Base-by-base conservation (phyloP, 64 coral and sea anemone species). In the Platygyra sinensis region DNA sequence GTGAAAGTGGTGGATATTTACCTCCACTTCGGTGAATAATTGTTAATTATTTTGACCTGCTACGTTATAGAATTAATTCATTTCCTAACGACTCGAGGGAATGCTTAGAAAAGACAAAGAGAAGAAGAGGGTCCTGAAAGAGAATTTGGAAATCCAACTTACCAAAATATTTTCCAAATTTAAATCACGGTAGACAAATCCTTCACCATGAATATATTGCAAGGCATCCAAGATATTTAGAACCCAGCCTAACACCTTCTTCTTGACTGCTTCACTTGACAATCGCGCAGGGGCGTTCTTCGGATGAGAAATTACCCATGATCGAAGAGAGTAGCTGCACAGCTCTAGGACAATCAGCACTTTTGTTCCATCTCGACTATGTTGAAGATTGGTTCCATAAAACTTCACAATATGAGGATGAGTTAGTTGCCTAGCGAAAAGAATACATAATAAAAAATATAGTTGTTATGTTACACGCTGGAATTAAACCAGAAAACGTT, bases 121-220 rank as follows among this genome's bases (percentile, higher is more conserved):
- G 3, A 46, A 8, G 42, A 46, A 46, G 42, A 8, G 42, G 42
- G 6, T 46, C 42, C 42, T 46, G 42, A 5, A 6, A 46, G 7
- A 46, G 42, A 5, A 46, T 46, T 8, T 46, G 42, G 3, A 46
- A 46, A 46, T 46, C 42, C 42, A 46, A 46, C 42, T 46, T 8
- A 86, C 83, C 83, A 86, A 24, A 0, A 86, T 7, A 49, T 73
- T 86, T 3, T 86, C 67, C 42, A 86, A 30, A 52, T 86, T 86
- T 20, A 86, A 54, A 86, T 86, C 24, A 2, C 39, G 60, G 32
- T 86, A 67, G 7, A 72, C 64, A 50, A 72, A 49, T 86, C 30
- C 67, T 52, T 72, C 8, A 30, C 12, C 8, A 32, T 86, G 83
- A 52, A 86, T 73, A 36, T 52, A 86, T 3, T 11, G 24, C 42